A percentile compares a stretch with the other conserved stretches of the same genome.
These are phyloP conservation scores for Nyctereutes procyonoides DNA, from an alignment of 2,113 vertebrate genomes.

Conservation along the genomic window DNA sequence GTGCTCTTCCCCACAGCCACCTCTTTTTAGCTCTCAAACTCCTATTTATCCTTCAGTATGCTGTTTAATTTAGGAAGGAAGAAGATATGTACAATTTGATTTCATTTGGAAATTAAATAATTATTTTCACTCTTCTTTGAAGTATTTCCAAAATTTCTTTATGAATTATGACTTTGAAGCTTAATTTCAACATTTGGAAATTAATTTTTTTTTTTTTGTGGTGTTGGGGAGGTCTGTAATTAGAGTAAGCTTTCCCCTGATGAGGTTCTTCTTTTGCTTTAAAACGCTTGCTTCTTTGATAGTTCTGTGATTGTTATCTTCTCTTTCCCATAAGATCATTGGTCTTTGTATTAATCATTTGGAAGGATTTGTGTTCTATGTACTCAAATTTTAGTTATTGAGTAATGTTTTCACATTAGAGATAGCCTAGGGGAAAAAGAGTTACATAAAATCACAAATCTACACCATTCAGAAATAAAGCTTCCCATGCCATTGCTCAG, in stretches of 20 bases:
- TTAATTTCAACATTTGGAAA: not conserved
- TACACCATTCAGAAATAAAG: slow-evolving; percentile 69
- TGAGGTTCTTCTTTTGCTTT: slow-evolving; percentile 37
- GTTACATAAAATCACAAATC: slow-evolving; percentile 31
- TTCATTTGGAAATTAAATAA: slow-evolving; percentile 6
- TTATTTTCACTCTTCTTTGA: slow-evolving; percentile 48
- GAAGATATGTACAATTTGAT: not conserved
- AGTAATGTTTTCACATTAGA: slow-evolving; percentile 59
- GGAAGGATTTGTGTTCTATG: not conserved
- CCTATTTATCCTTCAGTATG: not conserved
- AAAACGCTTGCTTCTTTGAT: slow-evolving; percentile 32
- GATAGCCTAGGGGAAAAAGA: not conserved
- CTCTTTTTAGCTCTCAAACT: not conserved
- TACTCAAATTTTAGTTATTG: slow-evolving; percentile 28
- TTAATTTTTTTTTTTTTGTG: not conserved
- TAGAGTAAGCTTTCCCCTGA: not conserved
- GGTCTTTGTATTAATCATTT: slow-evolving; percentile 40
- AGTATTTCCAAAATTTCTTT: slow-evolving; percentile 13
- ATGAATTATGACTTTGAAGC: slow-evolving; percentile 20
- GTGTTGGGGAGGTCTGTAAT: not conserved
- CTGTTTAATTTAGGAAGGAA: slow-evolving; percentile 8
- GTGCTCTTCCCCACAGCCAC: not conserved
- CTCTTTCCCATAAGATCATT: not conserved
- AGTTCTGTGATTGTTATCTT: not conserved
- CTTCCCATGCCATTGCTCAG: slow-evolving; percentile 29